Evolutionary conservation across 2,797 vertebrate species (phyloP), one percentile per base, ranked within the genome.

Genomic region (Triplophysa yarkandensis): DNA sequence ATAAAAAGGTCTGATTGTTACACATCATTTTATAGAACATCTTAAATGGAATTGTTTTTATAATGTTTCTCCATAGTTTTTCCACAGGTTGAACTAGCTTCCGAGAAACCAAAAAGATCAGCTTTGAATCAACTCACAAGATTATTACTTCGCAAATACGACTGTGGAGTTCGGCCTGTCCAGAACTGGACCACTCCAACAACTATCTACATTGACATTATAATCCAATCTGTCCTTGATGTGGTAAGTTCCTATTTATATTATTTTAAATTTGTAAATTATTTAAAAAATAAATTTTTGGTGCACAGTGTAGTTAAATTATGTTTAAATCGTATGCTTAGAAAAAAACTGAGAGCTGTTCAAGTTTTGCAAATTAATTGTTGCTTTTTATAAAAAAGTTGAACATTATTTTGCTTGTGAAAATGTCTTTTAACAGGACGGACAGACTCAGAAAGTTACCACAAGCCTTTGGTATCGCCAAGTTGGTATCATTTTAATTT

Each of bases 401-500:
- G 4, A 71, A 27, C 21, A 30, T 21, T 1, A 32, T 2, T 0
- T 70, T 61, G 7, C 61, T 2, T 6, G 71, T 78, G 78, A 32
- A 19, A 16, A 43, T 28, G 10, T 75, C n/a, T 82, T 64, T 72
- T 71, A 4, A 13, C 81, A 95, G 94, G 93, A 96, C 84, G 88
- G 89, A 83, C 92, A 95, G 71, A 95, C 92, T 68, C 94, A 96
- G 84, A 95, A 92, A 69, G 86, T 96, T 57, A 96, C 92, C 23
- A 93, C 91, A 19, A 95, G 91, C 64, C 84, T 95, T 73, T 95
- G 92, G 93, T 95, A 94, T 87, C 86, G 81, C 65, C 93, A 97
- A 90, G 95, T 95, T 81, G 60, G 83, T 77, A 62, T 77, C 27
- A 61, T 44, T 17, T 28, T 62, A 39, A 17, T 55, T 10, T n/a